Evolutionary conservation across 2,888 invertebrate genomes (phyloP), one percentile per base, ranked within the genome.

Genomic region (Cecidostiba fungosa): DNA sequence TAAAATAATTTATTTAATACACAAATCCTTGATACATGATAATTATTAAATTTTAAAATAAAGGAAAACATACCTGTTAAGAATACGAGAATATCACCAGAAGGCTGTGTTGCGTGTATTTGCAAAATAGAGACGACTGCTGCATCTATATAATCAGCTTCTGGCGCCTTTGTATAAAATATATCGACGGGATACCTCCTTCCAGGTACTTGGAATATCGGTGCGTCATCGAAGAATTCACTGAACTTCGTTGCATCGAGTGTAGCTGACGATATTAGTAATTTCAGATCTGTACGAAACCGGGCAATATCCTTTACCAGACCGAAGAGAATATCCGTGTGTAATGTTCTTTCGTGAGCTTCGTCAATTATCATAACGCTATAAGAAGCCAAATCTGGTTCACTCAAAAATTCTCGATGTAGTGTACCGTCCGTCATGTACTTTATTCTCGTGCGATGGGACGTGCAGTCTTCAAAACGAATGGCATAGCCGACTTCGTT

Each of bases 401-500:
- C 99, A 70, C 98, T 97, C 2, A 99, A 95, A 93, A 99, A 99
- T 94, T 99, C 99, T 91, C 99, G 94, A 88, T 99, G 97, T 70
- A 99, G 94, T 91, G 99, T 99, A 91, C 99, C 99, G 94, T 99
- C 99, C 47, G 99, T 99, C 99, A 99, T 99, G 92, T 99, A 99
- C 94, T 99, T 99, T 77, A 99, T 96, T 29, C 98, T 95, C 10
- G 99, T 99, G 89, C 99, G 95, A 93, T 99, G 99, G 3, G 99
- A 99, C 0, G 99, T 99, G 92, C 99, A 99, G 93, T 99, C 99
- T 94, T 99, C 99, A 94, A 99, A 99, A 89, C 99, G 95, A 91
- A 99, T 99, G 88, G 97, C 96, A 89, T 97, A 97, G 5, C 97
- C 97, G 77, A 98, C 98, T 94, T 98, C 97, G 93, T 97, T 97